Conservation (phyloP, 2,888 invertebrate species). For the Arrhopalites spinosus region DNA sequence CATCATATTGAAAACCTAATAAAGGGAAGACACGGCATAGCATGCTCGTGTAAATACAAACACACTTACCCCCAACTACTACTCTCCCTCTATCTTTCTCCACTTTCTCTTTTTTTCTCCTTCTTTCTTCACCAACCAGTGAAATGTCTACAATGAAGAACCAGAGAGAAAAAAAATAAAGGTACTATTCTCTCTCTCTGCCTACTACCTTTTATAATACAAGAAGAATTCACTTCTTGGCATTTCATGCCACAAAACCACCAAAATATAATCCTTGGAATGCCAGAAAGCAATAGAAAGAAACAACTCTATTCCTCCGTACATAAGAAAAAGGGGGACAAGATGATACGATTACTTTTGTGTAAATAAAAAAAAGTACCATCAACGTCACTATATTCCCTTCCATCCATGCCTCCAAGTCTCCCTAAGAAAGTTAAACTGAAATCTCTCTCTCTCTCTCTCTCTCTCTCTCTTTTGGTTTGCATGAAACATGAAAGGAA, state of each 20-base stretch:
- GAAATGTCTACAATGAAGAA: not conserved
- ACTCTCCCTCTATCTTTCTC: not conserved
- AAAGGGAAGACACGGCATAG: conserved; percentile 30
- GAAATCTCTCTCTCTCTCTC: no score
- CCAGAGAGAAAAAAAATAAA: not conserved
- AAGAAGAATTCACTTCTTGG: conserved; percentile 9
- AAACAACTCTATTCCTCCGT: conserved; percentile 3
- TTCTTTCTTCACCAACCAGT: not conserved
- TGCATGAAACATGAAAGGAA: no score
- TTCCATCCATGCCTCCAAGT: no score
- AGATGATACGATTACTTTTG: conserved; percentile 11
- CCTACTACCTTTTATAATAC: not conserved
- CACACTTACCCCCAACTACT: not conserved
- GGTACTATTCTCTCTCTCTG: not conserved
- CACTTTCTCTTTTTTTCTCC: not conserved
- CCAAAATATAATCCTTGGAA: conserved; percentile 18
- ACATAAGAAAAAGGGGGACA: not conserved
- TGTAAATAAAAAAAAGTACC: not conserved
- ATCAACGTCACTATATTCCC: not conserved
- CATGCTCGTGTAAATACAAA: conserved; percentile 39
- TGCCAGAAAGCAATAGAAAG: conserved; percentile 2
- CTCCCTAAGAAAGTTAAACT: no score
- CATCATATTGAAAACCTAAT: conserved; percentile 45
- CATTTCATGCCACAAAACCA: conserved; percentile 4
- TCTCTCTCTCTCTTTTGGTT: no score